Percentiles rank a stretch among this genome's conserved stretches.
Conservation (phyloP, 37 sponge, comb jelly and placozoan species). For the Tethya wilhelma region DNA sequence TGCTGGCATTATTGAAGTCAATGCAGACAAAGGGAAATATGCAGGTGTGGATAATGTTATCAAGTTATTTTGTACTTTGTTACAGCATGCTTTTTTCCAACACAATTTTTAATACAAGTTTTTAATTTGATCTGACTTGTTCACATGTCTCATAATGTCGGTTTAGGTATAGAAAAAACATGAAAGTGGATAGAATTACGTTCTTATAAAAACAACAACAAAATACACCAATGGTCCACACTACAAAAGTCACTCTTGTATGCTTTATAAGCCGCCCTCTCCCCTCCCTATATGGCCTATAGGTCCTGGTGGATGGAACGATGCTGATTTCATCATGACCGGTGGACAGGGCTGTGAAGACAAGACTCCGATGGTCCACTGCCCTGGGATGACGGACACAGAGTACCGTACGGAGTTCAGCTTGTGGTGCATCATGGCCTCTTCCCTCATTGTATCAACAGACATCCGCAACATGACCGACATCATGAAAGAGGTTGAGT, state of each 20-base stretch:
- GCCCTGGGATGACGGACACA: conserved; percentile 84
- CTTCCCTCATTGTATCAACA: conserved; percentile 77
- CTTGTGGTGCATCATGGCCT: conserved; percentile 75
- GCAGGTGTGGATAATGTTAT: no score
- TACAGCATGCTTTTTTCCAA: no score
- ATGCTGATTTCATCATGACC: conserved; percentile 91
- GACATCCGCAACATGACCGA: conserved; percentile 82
- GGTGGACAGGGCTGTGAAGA: conserved; percentile 84
- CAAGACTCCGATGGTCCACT: conserved; percentile 23
- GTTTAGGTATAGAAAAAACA: no score
- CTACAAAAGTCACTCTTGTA: no score
- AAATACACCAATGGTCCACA: no score
- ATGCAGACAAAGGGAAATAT: conserved; percentile 65
- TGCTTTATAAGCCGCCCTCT: no score
- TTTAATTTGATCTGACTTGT: no score
- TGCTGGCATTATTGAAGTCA: conserved; percentile 71
- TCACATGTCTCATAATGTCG: no score
- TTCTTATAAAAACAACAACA: no score
- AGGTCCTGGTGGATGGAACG: conserved; percentile 94
- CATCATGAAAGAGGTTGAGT: conserved; percentile 60
- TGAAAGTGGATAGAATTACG: no score
- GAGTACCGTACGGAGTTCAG: conserved; percentile 86
- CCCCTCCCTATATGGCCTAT: neutral
- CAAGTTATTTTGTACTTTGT: no score
- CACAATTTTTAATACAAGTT: no score